Conservation (phyloP, 1,140 invertebrate genomes). For the Ceratitis capitata region DNA sequence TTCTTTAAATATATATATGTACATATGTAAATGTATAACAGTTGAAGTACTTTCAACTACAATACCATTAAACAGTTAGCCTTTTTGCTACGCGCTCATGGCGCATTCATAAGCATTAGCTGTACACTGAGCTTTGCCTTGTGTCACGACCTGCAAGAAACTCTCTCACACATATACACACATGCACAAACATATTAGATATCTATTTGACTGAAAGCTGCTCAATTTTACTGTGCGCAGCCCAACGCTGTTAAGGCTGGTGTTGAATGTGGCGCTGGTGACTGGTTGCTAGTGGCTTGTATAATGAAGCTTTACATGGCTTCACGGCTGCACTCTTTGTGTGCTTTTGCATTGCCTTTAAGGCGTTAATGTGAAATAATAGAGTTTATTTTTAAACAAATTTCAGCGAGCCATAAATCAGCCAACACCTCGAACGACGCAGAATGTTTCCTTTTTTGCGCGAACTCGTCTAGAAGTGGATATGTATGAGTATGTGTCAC, state of each 20-base stretch:
- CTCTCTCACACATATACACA: neutral
- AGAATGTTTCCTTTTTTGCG: neutral
- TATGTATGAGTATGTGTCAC: neutral
- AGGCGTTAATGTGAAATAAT: constrained; percentile 24
- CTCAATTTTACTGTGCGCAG: neutral
- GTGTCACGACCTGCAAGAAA: neutral
- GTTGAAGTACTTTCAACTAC: neutral
- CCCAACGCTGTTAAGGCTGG: neutral
- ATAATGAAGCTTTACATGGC: neutral
- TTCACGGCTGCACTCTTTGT: neutral
- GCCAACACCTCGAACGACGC: neutral
- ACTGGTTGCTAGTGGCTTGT: too few species aligned
- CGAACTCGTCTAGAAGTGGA: neutral
- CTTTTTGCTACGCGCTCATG: neutral
- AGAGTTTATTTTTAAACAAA: constrained; percentile 11
- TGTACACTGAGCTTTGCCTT: neutral
- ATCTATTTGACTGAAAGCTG: neutral
- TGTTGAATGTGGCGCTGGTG: neutral
- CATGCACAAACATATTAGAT: neutral
- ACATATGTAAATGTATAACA: neutral
- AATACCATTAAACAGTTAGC: neutral
- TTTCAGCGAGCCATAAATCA: neutral
- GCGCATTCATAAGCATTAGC: neutral
- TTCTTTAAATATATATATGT: too few species aligned
- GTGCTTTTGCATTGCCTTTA: neutral